Evolutionary conservation across 2,888 invertebrate genomes (phyloP).

Genomic region (Melanargia galathea): DNA sequence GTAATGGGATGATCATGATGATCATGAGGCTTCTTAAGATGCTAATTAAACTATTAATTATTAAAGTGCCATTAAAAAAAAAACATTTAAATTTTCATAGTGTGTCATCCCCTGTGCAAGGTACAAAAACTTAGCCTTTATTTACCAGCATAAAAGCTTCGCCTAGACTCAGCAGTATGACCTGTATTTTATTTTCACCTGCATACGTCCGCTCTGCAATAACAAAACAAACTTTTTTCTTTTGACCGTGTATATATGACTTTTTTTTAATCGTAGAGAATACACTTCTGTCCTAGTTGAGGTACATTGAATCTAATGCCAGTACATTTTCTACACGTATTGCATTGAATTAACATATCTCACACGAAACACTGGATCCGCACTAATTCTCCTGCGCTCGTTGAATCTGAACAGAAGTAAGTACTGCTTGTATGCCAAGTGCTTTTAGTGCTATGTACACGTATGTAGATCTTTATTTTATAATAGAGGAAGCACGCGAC

Average conservation of each 20-base stretch:
- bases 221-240: not conserved
- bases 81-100: too few species aligned
- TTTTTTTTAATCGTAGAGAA: not conserved
- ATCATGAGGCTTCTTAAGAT: too few species aligned
- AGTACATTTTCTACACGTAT: slow-evolving; percentile 7
- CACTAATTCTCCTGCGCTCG: slow-evolving; percentile 31
- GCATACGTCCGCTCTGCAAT: not conserved
- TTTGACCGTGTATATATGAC: not conserved
- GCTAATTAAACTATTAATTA: too few species aligned
- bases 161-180: too few species aligned
- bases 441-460: slow-evolving; percentile 17
- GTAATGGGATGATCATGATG: too few species aligned
- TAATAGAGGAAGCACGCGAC: slow-evolving; percentile 3
- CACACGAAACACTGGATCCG: slow-evolving; percentile 22
- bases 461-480: slow-evolving; percentile 22
- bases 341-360: slow-evolving; percentile 31
- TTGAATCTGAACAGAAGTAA: slow-evolving; percentile 25
- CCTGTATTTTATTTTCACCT: too few species aligned
- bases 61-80: too few species aligned
- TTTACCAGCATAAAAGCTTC: too few species aligned
- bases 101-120: too few species aligned
- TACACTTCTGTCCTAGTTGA: not conserved
- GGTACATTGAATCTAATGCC: slow-evolving; percentile 16
- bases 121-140: too few species aligned
- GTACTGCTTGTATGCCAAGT: slow-evolving; percentile 31